Base-by-base conservation (phyloP, 2,888 invertebrate species). In the Amphipoea oculea region DNA sequence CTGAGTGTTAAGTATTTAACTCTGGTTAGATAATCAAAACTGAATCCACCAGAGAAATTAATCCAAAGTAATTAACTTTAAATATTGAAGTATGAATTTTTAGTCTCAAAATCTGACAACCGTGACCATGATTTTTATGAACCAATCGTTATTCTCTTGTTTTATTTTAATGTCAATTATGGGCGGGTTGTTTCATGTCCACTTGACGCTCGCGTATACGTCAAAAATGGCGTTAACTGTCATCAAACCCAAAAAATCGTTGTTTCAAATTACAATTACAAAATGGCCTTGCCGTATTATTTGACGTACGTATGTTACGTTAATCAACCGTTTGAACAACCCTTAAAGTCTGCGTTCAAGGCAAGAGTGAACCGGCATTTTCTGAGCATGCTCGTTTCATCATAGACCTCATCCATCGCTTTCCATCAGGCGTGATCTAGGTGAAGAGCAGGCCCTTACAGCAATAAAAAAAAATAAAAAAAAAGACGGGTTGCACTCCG, bases 41-140 rank as follows among this genome's bases (percentile, higher is more conserved):
- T 17, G 36, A 54, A 45, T 77, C 0, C 62, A 45, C 45, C 23
- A 1, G 67, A 45, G 29, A 77, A 83, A 68, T 80, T 54, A 62
- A 12, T 4, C 20, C 36, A 51, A 60, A 67, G n/a, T 54, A 62
- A 82, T 60, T n/a, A 67, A 14, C n/a, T 12, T 76, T 68, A 54
- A 67, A 67, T 60, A 82, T 45, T 29, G 7, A 60, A 79, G 7
- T 29, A 29, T 0, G 7, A 57, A 65, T 29, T 81, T 60, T 4
- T 20, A 29, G 54, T 9, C 7, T 48, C 5, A 7, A 40, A 45
- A 65, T 69, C 40, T 42, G 68, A 29, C 69, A 76, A 57, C 48
- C 6, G 48, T 20, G 9, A 72, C 7, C n/a, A 29, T 54, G n/a
- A 71, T 17, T n/a, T 74, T 29, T 4, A 29, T 23, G 29, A 73